phyloP scores from a whole-genome alignment of 2,888 invertebrate species.

The Bruchidius siliquastri region DNA sequence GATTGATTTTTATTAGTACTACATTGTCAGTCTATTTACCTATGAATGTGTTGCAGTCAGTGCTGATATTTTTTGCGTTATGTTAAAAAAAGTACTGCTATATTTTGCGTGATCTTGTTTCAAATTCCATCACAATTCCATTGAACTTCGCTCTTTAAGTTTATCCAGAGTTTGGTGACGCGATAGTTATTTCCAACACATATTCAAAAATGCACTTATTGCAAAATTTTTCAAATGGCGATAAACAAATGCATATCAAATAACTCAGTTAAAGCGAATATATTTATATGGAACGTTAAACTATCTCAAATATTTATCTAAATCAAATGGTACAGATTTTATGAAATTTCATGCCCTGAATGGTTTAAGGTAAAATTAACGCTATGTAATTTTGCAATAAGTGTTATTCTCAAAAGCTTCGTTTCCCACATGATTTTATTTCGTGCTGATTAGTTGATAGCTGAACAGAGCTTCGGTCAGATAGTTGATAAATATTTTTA shows the following conservation, averaged over 20 bases:
- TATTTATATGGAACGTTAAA: neutral
- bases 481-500: neutral
- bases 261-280: neutral
- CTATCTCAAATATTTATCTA: neutral
- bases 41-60: too few species aligned
- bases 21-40: too few species aligned
- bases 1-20: too few species aligned
- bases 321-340: neutral
- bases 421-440: neutral
- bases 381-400: neutral
- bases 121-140: too few species aligned
- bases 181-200: neutral
- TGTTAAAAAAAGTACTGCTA: too few species aligned
- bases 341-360: neutral
- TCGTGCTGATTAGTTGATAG: neutral
- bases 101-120: too few species aligned
- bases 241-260: neutral
- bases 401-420: neutral
- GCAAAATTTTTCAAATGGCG: neutral
- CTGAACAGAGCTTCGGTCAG: neutral
- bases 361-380: neutral
- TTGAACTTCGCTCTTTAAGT: too few species aligned
- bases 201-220: neutral
- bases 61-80: too few species aligned
- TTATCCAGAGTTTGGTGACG: too few species aligned